Evolutionary conservation across 2,888 invertebrate genomes (phyloP), one percentile per base, ranked within the genome.

Genomic region (Stenoptilia bipunctidactyla): DNA sequence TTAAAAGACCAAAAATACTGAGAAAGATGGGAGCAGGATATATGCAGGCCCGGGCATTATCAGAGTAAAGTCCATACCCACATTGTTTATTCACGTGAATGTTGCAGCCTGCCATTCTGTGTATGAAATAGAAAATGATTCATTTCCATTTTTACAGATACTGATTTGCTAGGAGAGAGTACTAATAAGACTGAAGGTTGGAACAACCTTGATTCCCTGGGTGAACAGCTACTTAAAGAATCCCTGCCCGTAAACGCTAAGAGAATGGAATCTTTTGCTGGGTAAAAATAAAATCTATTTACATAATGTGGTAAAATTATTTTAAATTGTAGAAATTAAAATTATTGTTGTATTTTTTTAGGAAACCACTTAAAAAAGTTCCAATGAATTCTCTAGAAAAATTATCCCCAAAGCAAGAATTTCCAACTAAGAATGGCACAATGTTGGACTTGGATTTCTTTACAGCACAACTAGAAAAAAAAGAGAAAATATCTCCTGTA

Each of bases 131-230:
- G n/a, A n/a, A n/a, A n/a, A n/a, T n/a, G n/a, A 20, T 8, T 20
- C 20, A 20, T 20, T 20, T 20, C 8, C 3, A 20, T 5, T 20
- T 20, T 20, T 8, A 20, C 30, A 30, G 30, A 30, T 30, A 30
- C n/a, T 8, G 30, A 30, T 30, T 30, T 30, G 30, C 3, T n/a
- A 30, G n/a, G n/a, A 30, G 67, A 67, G 5, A 73, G 70, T 47
- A 39, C 53, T 40, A 60, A 43, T 40, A 74, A 70, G 53, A 49
- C 48, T 1, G 80, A 77, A 53, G 92, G 89, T 6, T 79, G 93
- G 64, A 89, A 91, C 56, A 92, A 92, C 56, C 67, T 94, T 45
- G 94, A 96, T 66, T 88, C 90, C 20, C 76, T 96, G n/a, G 91
- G 94, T 27, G 91, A 94, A 64, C 87, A 90, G 53, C 79, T 96